Conservation (phyloP, 1,140 invertebrate genomes). For the Scaptomyza graminum region DNA sequence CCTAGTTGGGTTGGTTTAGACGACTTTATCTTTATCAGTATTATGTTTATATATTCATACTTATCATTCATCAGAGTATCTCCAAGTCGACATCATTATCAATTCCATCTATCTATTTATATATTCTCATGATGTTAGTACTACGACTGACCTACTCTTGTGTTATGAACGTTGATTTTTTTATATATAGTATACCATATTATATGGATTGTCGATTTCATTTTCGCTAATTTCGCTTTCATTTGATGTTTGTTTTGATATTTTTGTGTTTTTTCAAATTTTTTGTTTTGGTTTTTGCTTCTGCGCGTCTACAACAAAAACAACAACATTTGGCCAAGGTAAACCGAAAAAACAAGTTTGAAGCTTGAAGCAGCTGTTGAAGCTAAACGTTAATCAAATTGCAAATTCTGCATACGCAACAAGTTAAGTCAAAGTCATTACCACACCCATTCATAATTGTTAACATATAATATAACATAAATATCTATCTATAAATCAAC, state of each 20-base stretch:
- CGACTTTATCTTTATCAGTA: too few species aligned
- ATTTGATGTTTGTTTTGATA: slow-evolving; percentile 30
- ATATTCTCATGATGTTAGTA: slow-evolving; percentile 44
- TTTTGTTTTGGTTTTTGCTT: slow-evolving; percentile 45
- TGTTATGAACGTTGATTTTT: slow-evolving; percentile 4
- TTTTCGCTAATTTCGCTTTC: slow-evolving; percentile 34
- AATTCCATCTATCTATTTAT: too few species aligned
- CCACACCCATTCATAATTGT: slow-evolving; percentile 2
- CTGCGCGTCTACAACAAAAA: neutral
- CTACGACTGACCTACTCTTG: slow-evolving; percentile 15
- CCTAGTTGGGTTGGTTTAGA: too few species aligned
- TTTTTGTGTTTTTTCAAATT: slow-evolving; percentile 16
- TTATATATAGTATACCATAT: neutral
- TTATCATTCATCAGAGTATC: too few species aligned
- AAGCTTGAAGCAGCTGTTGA: slow-evolving; percentile 2
- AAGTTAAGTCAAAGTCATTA: slow-evolving; percentile 30
- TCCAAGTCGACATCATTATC: too few species aligned
- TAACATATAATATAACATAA: neutral
- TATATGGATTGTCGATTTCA: slow-evolving; percentile 8
- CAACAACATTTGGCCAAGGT: slow-evolving; percentile 54
- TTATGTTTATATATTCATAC: too few species aligned
- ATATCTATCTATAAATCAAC: too few species aligned
- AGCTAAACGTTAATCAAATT: slow-evolving; percentile 37
- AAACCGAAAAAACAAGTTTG: slow-evolving; percentile 48
- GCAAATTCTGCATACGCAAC: slow-evolving; percentile 47